phyloP scores from a whole-genome alignment of 2,113 vertebrate genomes.

The Ophthalmolycus amberensis region DNA sequence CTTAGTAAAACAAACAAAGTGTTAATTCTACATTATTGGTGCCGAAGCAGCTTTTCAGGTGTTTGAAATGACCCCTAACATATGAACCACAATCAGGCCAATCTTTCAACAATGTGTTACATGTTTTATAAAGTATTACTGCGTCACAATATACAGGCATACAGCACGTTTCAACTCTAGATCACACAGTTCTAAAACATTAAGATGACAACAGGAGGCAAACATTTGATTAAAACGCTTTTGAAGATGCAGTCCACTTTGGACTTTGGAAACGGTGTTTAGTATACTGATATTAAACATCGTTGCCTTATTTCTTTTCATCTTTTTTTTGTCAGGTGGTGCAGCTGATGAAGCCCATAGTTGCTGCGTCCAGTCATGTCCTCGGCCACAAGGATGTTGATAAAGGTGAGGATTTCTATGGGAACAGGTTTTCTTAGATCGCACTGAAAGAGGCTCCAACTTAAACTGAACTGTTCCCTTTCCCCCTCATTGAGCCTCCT shows the following conservation, averaged over 20 bases:
- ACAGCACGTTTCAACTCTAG: neutral
- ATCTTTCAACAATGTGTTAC: neutral
- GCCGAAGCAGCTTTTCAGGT: neutral
- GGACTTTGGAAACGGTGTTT: neutral
- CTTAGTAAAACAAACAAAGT: neutral
- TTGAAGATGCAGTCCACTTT: no score
- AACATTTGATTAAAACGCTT: neutral
- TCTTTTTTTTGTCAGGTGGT: slow-evolving; percentile 68
- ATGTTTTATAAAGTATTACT: slow-evolving; percentile 12
- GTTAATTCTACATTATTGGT: neutral
- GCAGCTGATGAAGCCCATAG: slow-evolving; percentile 75
- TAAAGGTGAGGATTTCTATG: slow-evolving; percentile 68
- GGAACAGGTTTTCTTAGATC: neutral
- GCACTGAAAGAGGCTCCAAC: neutral
- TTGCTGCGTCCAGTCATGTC: slow-evolving; percentile 74
- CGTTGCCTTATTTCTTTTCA: neutral
- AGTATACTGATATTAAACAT: neutral
- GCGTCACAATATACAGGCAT: neutral
- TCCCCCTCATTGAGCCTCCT: neutral
- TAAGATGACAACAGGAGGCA: neutral
- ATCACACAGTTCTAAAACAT: neutral
- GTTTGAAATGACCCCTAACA: neutral
- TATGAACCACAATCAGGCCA: neutral
- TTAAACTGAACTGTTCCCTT: neutral
- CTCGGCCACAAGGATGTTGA: slow-evolving; percentile 74